Base-by-base conservation (phyloP, 1,140 invertebrate species). In the Dendrolimus punctatus region DNA sequence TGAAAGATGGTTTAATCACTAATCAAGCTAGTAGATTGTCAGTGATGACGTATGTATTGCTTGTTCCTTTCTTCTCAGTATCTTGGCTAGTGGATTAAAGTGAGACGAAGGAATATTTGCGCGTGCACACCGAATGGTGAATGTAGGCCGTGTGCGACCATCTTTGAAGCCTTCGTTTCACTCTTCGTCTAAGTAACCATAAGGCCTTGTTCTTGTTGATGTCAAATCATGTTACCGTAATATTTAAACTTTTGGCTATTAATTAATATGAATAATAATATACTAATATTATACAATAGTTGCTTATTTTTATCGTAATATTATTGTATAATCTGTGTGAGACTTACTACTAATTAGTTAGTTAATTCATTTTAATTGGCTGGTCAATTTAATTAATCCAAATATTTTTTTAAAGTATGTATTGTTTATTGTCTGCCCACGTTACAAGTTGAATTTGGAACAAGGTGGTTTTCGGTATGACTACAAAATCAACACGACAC, bases 101-200 rank as follows among this genome's bases (percentile, higher is more conserved):
- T 61, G 67, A 72, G 79, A 76, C 36, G 56, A 62, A 41, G 44
- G 23, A 56, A 50, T 58, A 66, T 66, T 62, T 76, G 74, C 74
- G 75, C 71, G 50, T 68, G 67, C 68, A 71, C 73, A 73, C 73
- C 79, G 76, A 71, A 80, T 71, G 70, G 80, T 80, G 73, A 85
- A 84, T 84, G 82, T 85, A 84, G 79, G 82, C 76, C 79, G 79
- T 62, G 65, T 68, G 60, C 73, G 73, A 81, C 79, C 78, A 81
- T 82, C 76, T 80, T 76, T 74, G 67, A 75, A 81, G 66, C 80
- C 74, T 74, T 81, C 73, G 64, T 72, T 23, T 23, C 23, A 23
- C 23, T 72, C 66, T 63, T 71, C 62, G 74, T 78, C 76, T 80
- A 68, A 60, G 50, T 57, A 52, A 65, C 57, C 56, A 59, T 82